Evolutionary conservation across 2,113 vertebrate species (phyloP), one percentile per base, ranked within the genome.

Genomic region (Microcebus lehilahytsara): DNA sequence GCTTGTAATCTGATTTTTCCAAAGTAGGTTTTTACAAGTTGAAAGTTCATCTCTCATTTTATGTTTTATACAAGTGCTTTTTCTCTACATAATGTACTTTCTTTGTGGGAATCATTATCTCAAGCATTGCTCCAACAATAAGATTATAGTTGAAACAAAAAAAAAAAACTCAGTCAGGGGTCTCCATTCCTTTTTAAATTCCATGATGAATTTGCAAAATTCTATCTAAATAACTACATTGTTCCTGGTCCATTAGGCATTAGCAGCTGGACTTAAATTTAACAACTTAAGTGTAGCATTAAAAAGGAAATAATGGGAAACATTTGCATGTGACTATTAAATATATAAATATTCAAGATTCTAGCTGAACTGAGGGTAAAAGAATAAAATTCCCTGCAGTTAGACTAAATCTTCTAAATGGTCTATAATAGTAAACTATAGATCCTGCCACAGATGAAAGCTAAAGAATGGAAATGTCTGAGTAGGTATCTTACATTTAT

Each of bases 301-400:
- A 53, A 77, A 58, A 67, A 92, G 37, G 12, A 64, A 79, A 77
- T 64, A 85, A 72, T 80, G n/a, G 56, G 51, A 91, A 77, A 85
- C 62, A 75, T 72, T 46, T 67, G 7, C 74, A 40, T 40, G 37
- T 88, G 58, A 77, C n/a, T 64, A 7, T 56, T 37, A 80, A 51
- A 84, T 75, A 66, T 56, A 91, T 72, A 93, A 72, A 85, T 87
- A 94, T 51, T 93, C 30, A 91, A n/a, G 23, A 89, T 56, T 81
- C 91, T 51, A 89, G 60, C 40, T 89, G 78, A 97, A 72, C 67
- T 67, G 58, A 96, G 88, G 69, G 67, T 66, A 75, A 83, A 86
- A 67, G 49, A 94, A 71, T 14, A 78, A 74, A 72, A 81, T 40
- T 87, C n/a, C 9, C 3, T 27, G 2, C 40, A 34, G 22, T 77